Conservation (phyloP, 2,797 vertebrate species). For the Catamblyrhynchus diadema region DNA sequence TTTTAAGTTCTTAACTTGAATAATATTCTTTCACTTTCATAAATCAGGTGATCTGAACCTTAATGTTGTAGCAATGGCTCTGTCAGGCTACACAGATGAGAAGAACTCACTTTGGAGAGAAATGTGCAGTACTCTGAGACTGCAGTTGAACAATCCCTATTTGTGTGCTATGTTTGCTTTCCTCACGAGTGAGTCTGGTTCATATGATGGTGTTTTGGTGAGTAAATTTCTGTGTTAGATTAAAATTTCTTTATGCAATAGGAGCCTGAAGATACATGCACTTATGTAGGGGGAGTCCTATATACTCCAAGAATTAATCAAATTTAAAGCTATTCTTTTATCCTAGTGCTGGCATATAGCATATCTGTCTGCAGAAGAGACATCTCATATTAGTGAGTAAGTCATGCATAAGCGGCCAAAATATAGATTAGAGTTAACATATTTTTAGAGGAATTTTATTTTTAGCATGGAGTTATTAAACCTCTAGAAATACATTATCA, state of each 20-base stretch:
- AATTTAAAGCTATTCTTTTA: neutral
- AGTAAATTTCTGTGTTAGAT: slow-evolving; percentile 24
- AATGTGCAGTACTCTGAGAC: slow-evolving; percentile 94
- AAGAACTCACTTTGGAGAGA: slow-evolving; percentile 97
- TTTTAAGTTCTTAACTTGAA: neutral
- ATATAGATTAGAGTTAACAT: neutral
- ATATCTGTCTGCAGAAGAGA: neutral
- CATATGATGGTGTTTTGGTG: slow-evolving; percentile 95
- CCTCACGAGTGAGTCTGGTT: slow-evolving; percentile 92
- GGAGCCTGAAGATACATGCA: accelerated
- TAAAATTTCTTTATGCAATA: neutral
- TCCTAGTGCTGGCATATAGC: neutral
- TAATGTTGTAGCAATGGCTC: slow-evolving; percentile 97
- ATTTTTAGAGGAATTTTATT: neutral
- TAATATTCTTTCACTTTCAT: slow-evolving; percentile 20
- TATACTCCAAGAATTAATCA: neutral
- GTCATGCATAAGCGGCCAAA: neutral
- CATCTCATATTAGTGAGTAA: neutral
- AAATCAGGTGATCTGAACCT: slow-evolving; percentile 92
- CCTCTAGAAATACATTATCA: neutral
- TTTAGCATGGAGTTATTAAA: neutral
- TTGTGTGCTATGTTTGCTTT: slow-evolving; percentile 98
- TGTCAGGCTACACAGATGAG: slow-evolving; percentile 96
- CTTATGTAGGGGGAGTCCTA: neutral
- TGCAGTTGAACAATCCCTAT: slow-evolving; percentile 94